phyloP scores from a whole-genome alignment of 2,888 invertebrate genomes.

The Lasioglossum zephyrum region DNA sequence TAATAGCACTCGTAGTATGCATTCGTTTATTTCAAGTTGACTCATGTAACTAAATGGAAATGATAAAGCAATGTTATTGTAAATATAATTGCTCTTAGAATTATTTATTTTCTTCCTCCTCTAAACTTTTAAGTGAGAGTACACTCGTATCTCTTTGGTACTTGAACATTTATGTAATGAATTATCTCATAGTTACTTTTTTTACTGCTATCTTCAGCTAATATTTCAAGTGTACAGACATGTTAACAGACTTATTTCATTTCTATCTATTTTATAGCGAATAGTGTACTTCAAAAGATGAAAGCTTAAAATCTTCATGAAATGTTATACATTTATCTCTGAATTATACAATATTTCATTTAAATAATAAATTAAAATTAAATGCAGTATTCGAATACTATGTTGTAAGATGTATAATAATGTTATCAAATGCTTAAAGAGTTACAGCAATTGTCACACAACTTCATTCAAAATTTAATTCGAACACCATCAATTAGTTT shows the following conservation, averaged over 20 bases:
- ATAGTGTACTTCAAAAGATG: neutral
- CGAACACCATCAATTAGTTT: neutral
- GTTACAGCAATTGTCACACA: neutral
- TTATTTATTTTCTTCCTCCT: neutral
- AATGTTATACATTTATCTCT: neutral
- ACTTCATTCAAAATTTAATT: neutral
- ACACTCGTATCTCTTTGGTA: neutral
- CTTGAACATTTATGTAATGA: neutral
- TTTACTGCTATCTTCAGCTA: neutral
- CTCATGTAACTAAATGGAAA: neutral
- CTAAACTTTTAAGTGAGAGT: neutral
- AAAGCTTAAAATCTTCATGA: neutral
- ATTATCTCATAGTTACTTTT: neutral
- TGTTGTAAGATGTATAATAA: neutral
- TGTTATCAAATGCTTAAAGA: neutral
- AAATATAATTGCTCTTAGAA: neutral
- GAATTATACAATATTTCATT: neutral
- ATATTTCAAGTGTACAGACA: neutral
- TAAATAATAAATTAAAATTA: neutral
- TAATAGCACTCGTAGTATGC: neutral
- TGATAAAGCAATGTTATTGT: neutral
- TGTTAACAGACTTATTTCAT: neutral
- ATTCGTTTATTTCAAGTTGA: neutral
- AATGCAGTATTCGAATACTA: neutral
- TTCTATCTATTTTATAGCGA: neutral